Base-by-base conservation (phyloP, 1,140 invertebrate species). In the Venturia canescens region DNA sequence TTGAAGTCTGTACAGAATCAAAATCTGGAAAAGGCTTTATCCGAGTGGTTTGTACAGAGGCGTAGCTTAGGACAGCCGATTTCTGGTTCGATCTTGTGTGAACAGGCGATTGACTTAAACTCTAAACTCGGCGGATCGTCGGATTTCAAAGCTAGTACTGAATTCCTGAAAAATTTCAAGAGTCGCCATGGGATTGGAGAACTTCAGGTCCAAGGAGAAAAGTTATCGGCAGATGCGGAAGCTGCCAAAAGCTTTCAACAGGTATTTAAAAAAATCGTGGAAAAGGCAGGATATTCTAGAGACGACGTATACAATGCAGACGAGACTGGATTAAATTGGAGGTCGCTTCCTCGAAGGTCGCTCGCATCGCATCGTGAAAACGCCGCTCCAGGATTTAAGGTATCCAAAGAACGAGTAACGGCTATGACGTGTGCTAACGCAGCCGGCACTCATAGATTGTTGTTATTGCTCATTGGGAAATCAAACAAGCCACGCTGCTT, bases 291-390 rank as follows among this genome's bases (percentile, higher is more conserved):
- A n/a, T 77, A 48, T 53, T 44, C 75, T 34, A 26, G 78, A 11
- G 67, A 79, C 27, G 75, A 85, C 67, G 67, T 92, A 79, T 89
- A 89, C 81, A 91, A 91, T 83, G 85, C 85, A 74, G 87, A 90
- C 82, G 87, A 90, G 87, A 87, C 84, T 31, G 87, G 87, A 31
- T 75, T 90, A 26, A 85, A 88, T 83, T 90, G 85, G 82, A 90
- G 89, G 88, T 77, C 83, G 63, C 69, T 91, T 71, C 87, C 88
- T 31, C 31, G 75, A 79, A 90, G 86, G 85, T 85, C 80, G 18
- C 70, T 81, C n/a, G 66, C 53, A 53, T 26, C 63, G 38, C 27
- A 38, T 0, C 21, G 78, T 26, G 80, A 81, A 75, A 9, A 21
- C 44, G 26, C 67, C n/a, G 88, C 87, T 79, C 84, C 86, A 81